These are phyloP conservation scores for Pygocentrus nattereri DNA, from an alignment of 2,797 vertebrate genomes.

Conservation along the genomic window DNA sequence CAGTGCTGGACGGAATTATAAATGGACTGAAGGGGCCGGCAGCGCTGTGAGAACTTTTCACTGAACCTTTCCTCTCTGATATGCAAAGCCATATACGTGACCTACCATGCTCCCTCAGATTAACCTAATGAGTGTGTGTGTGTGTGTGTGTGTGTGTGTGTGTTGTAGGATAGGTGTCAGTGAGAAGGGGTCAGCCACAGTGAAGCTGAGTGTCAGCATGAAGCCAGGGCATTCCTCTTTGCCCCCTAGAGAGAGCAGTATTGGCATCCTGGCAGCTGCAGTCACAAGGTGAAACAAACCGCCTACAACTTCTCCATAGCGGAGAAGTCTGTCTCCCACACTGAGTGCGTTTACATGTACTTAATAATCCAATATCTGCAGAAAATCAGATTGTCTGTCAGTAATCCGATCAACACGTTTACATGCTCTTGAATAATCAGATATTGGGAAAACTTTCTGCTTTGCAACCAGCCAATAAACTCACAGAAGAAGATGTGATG, in stretches of 20 bases:
- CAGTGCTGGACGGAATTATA: slow-evolving; percentile 83
- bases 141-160: slow-evolving; percentile 4
- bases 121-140: not conserved
- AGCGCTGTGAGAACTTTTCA: slow-evolving; percentile 83
- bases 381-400: too few species aligned
- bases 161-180: slow-evolving; percentile 82
- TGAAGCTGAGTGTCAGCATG: slow-evolving; percentile 85
- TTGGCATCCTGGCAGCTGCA: slow-evolving; percentile 91
- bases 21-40: slow-evolving; percentile 82
- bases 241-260: slow-evolving; percentile 87
- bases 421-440: too few species aligned
- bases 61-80: not conserved
- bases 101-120: not conserved
- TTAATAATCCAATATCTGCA: too few species aligned
- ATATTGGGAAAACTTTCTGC: too few species aligned
- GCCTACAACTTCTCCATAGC: not conserved
- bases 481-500: too few species aligned
- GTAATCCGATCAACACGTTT: too few species aligned
- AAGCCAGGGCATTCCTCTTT: slow-evolving; percentile 89
- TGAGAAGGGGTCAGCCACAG: slow-evolving; percentile 87
- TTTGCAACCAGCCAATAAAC: too few species aligned
- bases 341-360: too few species aligned
- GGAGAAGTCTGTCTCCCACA: too few species aligned
- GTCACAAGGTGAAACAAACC: slow-evolving; percentile 82
- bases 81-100: not conserved